phyloP scores from a whole-genome alignment of 2,888 invertebrate species.

The Tetranychus piercei region DNA sequence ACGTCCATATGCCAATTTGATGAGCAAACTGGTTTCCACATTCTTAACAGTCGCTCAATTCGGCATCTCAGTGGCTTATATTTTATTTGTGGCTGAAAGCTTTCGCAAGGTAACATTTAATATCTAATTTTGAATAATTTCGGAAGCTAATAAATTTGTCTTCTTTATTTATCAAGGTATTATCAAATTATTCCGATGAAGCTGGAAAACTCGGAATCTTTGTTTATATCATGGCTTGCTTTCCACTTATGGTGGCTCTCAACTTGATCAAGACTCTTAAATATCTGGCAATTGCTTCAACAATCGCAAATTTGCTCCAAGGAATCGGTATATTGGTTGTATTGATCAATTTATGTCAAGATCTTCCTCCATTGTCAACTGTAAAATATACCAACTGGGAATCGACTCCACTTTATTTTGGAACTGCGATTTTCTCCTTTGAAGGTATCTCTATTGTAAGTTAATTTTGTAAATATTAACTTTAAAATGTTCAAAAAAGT shows the following conservation, averaged over 20 bases:
- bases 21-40: neutral
- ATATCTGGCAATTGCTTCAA: constrained; percentile 64
- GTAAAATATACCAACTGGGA: constrained; percentile 35
- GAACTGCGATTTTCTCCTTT: constrained; percentile 84
- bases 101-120: constrained; percentile 45
- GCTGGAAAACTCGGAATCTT: neutral
- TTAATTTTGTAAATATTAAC: no score
- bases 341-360: constrained; percentile 63
- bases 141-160: no score
- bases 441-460: constrained; percentile 46
- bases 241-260: constrained; percentile 29
- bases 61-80: constrained; percentile 89
- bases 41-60: constrained; percentile 52
- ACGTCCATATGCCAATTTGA: neutral
- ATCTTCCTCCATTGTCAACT: constrained; percentile 42
- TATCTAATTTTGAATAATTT: no score
- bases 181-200: neutral
- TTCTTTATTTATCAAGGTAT: constrained; percentile 31
- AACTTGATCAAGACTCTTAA: constrained; percentile 36
- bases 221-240: constrained; percentile 11
- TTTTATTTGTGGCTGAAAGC: constrained; percentile 75
- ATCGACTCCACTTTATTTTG: constrained; percentile 69
- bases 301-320: constrained; percentile 64
- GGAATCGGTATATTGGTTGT: constrained; percentile 58
- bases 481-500: no score